A percentile compares a stretch with the other conserved stretches of the same genome.
Evolutionary conservation across 2,113 vertebrate genomes (phyloP).

Genomic region (Bothrops jararaca): DNA sequence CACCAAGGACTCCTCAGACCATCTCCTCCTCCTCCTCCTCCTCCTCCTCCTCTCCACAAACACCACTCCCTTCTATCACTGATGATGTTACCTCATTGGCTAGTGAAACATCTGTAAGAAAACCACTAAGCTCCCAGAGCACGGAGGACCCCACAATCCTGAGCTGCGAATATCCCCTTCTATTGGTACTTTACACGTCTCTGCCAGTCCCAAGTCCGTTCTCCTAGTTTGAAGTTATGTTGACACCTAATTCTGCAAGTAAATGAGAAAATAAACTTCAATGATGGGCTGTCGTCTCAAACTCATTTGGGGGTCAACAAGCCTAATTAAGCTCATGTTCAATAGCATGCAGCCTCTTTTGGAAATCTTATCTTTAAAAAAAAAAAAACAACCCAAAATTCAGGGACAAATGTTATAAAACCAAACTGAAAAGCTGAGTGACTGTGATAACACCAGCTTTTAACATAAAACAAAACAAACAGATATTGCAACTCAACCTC

Average conservation of each 20-base stretch:
- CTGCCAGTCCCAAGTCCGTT: not conserved
- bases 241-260: not conserved
- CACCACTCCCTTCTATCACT: too few species aligned
- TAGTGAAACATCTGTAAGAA: too few species aligned
- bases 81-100: too few species aligned
- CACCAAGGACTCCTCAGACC: too few species aligned
- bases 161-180: too few species aligned
- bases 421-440: fast-evolving
- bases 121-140: too few species aligned
- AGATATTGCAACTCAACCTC: not conserved
- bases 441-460: not conserved
- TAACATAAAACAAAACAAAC: not conserved
- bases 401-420: conserved; percentile 4
- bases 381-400: not conserved
- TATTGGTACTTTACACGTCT: not conserved
- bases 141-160: too few species aligned
- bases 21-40: too few species aligned
- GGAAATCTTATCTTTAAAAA: not conserved
- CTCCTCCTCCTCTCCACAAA: too few species aligned
- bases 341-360: not conserved
- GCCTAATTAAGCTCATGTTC: not conserved
- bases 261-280: not conserved
- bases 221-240: not conserved
- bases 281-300: not conserved
- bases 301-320: not conserved